Conservation (phyloP, 1,140 invertebrate genomes). For the Heliconius hermathena region DNA sequence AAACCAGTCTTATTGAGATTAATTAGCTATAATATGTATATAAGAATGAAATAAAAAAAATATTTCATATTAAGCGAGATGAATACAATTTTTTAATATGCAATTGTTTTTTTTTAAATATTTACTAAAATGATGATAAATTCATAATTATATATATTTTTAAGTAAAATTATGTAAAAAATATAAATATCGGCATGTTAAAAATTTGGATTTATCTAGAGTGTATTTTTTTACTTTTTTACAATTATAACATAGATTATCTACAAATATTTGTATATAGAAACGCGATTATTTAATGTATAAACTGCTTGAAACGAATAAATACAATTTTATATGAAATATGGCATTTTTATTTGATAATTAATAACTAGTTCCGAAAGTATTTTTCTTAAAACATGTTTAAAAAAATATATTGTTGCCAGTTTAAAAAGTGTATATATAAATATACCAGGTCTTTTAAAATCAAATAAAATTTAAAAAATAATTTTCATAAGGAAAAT, state of each 20-base stretch:
- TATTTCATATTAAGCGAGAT: not conserved
- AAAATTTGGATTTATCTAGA: not conserved
- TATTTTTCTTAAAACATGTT: too few relatives aligned
- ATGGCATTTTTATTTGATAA: not conserved
- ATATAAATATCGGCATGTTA: not conserved
- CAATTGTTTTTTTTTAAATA: not conserved
- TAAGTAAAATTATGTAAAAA: not conserved
- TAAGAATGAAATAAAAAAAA: not conserved
- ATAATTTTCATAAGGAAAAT: too few relatives aligned
- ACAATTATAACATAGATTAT: constrained; percentile 8
- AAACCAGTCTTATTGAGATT: constrained; percentile 25
- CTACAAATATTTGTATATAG: constrained; percentile 20
- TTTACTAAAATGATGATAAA: not conserved
- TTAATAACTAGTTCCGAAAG: too few relatives aligned
- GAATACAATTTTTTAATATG: not conserved
- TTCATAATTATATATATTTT: not conserved
- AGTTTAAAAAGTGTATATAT: too few relatives aligned
- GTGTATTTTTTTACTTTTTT: not conserved
- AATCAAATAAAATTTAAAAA: too few relatives aligned
- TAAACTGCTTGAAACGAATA: constrained; percentile 38
- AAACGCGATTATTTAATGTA: constrained; percentile 38
- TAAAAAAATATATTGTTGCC: too few relatives aligned
- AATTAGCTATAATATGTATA: constrained; percentile 9
- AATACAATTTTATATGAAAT: constrained; percentile 38
- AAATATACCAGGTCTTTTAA: too few relatives aligned